phyloP scores from a whole-genome alignment of 2,888 invertebrate genomes.

The Xylota segnis region DNA sequence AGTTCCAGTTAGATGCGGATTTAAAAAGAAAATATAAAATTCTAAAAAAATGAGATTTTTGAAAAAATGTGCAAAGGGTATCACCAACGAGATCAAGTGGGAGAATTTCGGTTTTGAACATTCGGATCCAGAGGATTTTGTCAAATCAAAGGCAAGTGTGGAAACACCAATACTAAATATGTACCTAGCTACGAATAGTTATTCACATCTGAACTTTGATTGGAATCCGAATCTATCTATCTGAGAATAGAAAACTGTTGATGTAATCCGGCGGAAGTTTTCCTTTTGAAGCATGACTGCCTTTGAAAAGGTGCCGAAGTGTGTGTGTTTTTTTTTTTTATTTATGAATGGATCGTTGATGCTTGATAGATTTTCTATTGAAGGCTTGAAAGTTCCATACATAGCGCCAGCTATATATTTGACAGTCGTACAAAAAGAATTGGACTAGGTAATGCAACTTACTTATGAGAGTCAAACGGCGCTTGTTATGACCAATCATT shows the following conservation, averaged over 20 bases:
- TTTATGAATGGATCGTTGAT: too few species aligned
- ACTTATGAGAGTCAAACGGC: not conserved
- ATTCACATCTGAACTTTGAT: not conserved
- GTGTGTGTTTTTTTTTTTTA: too few species aligned
- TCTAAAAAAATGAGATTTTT: constrained; percentile 80
- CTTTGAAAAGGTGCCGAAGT: too few species aligned
- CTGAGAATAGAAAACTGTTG: too few species aligned
- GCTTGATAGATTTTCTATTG: too few species aligned
- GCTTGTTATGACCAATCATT: not conserved
- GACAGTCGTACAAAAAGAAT: too few species aligned
- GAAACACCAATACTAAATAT: too few species aligned
- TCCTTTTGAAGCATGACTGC: not conserved
- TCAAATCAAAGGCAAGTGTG: constrained; percentile 82
- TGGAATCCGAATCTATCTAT: not conserved
- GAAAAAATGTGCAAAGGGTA: constrained; percentile 79
- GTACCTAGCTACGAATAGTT: too few species aligned
- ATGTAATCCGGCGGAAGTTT: not conserved
- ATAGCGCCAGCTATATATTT: too few species aligned
- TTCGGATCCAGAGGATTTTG: constrained; percentile 82
- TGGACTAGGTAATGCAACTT: too few species aligned
- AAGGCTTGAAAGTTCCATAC: too few species aligned
- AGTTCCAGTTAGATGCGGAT: not conserved
- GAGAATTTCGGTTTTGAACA: constrained; percentile 82
- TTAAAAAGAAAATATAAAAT: not conserved
- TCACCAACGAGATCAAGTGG: constrained; percentile 81